Evolutionary conservation across 1,140 invertebrate species (phyloP).

Genomic region (Chrysomallon squamiferum): DNA sequence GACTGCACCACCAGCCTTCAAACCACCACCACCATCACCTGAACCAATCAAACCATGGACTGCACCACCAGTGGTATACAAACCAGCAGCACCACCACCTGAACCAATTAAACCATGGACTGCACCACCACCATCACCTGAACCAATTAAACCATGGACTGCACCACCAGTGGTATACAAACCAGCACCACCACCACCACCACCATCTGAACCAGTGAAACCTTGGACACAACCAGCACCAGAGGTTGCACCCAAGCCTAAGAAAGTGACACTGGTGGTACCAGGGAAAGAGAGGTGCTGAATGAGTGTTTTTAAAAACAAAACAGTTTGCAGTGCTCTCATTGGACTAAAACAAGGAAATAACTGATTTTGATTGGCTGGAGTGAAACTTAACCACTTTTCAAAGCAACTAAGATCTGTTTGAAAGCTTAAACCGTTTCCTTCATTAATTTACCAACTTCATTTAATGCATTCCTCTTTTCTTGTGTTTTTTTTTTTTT

Average conservation of each 20-base stretch:
- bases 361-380: background rate
- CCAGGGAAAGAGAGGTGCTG: background rate
- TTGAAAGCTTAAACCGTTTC: background rate
- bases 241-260: background rate
- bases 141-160: conserved; percentile 7
- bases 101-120: conserved; percentile 1
- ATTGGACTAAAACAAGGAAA: background rate
- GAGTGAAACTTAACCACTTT: background rate
- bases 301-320: background rate
- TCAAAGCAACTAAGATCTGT: background rate
- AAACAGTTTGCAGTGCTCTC: background rate
- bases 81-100: conserved; percentile 10
- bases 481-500: too few relatives aligned
- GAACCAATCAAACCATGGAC: conserved; percentile 1
- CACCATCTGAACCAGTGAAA: background rate
- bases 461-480: too few relatives aligned
- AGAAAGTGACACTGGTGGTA: background rate
- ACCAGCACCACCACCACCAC: conserved; percentile 10
- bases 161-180: conserved; percentile 25
- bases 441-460: too few relatives aligned
- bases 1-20: background rate
- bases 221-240: too few relatives aligned
- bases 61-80: background rate
- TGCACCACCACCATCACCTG: background rate
- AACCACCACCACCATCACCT: conserved; percentile 8